These are phyloP conservation scores for Suricata suricatta DNA, from an alignment of 2,113 vertebrate species.

Conservation along the genomic window DNA sequence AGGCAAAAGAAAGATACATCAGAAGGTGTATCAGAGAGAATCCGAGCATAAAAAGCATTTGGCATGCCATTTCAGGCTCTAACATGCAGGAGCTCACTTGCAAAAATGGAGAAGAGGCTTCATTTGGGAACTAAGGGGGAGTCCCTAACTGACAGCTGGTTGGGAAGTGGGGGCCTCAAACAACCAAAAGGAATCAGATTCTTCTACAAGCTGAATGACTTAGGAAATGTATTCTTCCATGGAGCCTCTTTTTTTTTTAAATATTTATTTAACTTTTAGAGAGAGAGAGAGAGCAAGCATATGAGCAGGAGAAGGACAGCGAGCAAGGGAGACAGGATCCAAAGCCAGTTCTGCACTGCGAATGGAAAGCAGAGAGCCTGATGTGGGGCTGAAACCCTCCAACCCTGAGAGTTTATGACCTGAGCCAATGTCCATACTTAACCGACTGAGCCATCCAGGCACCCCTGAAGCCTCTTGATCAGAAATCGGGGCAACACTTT, in stretches of 20 bases:
- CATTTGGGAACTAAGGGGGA: background rate
- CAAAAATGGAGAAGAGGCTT: background rate
- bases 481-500: background rate
- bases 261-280: too few species aligned
- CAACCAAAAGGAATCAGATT: background rate
- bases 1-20: background rate
- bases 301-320: too few species aligned
- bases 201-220: background rate
- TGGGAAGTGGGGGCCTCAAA: background rate
- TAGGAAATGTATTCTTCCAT: background rate
- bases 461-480: background rate
- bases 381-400: too few species aligned
- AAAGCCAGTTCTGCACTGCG: too few species aligned
- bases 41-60: background rate
- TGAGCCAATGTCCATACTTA: too few species aligned
- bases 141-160: background rate
- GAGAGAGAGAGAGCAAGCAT: too few species aligned
- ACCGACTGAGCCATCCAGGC: too few species aligned
- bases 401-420: too few species aligned
- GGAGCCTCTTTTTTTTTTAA: background rate
- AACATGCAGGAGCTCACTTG: background rate
- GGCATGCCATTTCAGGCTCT: background rate
- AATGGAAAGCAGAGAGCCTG: too few species aligned
- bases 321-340: too few species aligned
- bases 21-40: background rate